These are phyloP conservation scores for Andinoacara biseriatus DNA, from an alignment of 2,113 vertebrate species.

Conservation along the genomic window DNA sequence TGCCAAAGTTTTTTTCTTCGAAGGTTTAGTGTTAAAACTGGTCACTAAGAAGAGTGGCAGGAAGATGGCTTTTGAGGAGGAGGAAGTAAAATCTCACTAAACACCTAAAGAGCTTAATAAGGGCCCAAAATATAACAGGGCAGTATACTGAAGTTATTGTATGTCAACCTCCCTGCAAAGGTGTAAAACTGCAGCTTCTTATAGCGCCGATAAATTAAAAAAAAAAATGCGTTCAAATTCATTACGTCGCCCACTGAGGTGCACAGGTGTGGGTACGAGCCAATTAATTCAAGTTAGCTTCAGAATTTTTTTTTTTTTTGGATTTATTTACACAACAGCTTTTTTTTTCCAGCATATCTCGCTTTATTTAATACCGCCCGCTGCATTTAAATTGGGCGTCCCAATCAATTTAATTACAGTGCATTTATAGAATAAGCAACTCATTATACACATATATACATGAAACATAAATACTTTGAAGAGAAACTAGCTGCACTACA, in stretches of 20 bases:
- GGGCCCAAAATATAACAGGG: no score
- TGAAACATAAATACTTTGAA: background rate
- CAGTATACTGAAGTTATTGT: background rate
- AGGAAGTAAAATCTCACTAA: background rate
- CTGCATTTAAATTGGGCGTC: background rate
- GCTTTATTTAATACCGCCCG: background rate
- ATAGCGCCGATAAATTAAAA: background rate
- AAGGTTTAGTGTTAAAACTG: background rate
- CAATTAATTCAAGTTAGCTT: background rate
- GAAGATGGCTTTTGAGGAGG: fast-evolving
- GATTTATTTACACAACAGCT: background rate
- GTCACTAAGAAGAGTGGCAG: background rate
- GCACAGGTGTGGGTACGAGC: slow-evolving; percentile 42
- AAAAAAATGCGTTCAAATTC: background rate
- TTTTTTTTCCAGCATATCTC: background rate
- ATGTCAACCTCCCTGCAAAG: background rate
- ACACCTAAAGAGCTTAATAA: background rate
- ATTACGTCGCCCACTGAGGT: background rate
- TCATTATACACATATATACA: fast-evolving
- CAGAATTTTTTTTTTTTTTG: no score
- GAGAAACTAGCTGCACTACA: background rate
- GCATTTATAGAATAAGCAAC: fast-evolving
- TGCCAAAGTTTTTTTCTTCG: background rate
- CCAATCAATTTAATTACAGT: background rate
- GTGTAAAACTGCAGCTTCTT: background rate